Evolutionary conservation across 2,888 invertebrate species (phyloP).

Genomic region (Branchipolynoe longqiensis): DNA sequence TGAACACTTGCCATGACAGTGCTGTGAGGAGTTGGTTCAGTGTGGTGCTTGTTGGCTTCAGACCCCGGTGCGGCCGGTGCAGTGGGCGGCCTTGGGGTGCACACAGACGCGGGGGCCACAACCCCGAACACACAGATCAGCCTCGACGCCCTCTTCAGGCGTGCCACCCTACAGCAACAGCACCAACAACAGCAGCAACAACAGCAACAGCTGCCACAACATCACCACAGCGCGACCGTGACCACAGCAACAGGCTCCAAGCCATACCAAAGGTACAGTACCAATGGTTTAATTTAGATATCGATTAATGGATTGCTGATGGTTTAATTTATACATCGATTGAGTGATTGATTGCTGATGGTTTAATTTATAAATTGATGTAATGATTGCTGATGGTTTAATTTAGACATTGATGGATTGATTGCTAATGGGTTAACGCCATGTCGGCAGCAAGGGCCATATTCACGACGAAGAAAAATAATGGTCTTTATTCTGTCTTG

Average conservation of each 20-base stretch:
- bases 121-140: conserved; percentile 70
- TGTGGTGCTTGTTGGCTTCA: conserved; percentile 4
- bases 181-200: conserved; percentile 23
- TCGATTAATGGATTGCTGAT: neutral
- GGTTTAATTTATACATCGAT: neutral
- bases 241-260: conserved; percentile 10
- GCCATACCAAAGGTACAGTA: conserved; percentile 29
- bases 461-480: too few species aligned
- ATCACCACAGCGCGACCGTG: neutral
- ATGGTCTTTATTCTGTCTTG: too few species aligned
- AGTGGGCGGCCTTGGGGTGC: conserved; percentile 1
- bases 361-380: neutral
- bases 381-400: neutral
- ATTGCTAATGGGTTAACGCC: too few species aligned
- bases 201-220: neutral
- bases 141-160: conserved; percentile 74
- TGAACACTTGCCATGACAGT: too few species aligned
- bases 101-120: conserved; percentile 54
- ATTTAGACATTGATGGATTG: neutral
- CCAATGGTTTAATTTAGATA: neutral
- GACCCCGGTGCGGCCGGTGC: conserved; percentile 18
- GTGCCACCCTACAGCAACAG: conserved; percentile 61
- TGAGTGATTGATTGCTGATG: too few species aligned
- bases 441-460: too few species aligned
- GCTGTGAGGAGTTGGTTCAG: too few species aligned